A percentile compares a stretch with the other conserved stretches of the same genome.
These are phyloP conservation scores for Papilio glaucus DNA, from an alignment of 1,140 invertebrate genomes.

Conservation along the genomic window DNA sequence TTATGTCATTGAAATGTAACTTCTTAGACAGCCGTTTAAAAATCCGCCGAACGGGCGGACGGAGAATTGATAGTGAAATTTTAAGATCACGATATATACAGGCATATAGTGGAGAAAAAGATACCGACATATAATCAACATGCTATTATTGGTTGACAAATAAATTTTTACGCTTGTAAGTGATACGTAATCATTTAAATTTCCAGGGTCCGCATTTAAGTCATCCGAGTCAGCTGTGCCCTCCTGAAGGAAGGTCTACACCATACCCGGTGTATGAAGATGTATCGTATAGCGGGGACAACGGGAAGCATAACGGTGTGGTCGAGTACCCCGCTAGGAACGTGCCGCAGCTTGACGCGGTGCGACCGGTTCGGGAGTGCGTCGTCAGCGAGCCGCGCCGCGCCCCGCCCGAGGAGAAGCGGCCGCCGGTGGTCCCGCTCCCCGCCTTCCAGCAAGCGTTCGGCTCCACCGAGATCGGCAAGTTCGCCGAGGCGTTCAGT, in stretches of 20 bases:
- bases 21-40: too few relatives aligned
- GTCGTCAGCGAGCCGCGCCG: slow-evolving; percentile 52
- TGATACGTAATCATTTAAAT: neutral
- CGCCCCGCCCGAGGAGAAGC: slow-evolving; percentile 60
- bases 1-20: too few relatives aligned
- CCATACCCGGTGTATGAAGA: slow-evolving; percentile 69
- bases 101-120: too few relatives aligned
- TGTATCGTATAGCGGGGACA: slow-evolving; percentile 53
- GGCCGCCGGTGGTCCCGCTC: slow-evolving; percentile 82
- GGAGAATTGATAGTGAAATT: too few relatives aligned
- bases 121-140: too few relatives aligned
- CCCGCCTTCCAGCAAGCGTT: slow-evolving; percentile 91
- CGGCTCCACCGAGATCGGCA: slow-evolving; percentile 90
- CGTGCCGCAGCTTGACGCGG: slow-evolving; percentile 43
- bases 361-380: slow-evolving; percentile 50
- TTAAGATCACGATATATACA: too few relatives aligned
- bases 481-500: slow-evolving; percentile 85
- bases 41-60: too few relatives aligned
- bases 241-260: slow-evolving; percentile 65
- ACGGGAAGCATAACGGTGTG: slow-evolving; percentile 47
- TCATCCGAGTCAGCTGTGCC: slow-evolving; percentile 57
- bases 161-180: slow-evolving; percentile 13
- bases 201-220: slow-evolving; percentile 61
- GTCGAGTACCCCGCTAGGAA: slow-evolving; percentile 47
- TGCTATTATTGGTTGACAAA: too few relatives aligned